Conservation (phyloP, 2,113 vertebrate species). For the Balaeniceps rex region DNA sequence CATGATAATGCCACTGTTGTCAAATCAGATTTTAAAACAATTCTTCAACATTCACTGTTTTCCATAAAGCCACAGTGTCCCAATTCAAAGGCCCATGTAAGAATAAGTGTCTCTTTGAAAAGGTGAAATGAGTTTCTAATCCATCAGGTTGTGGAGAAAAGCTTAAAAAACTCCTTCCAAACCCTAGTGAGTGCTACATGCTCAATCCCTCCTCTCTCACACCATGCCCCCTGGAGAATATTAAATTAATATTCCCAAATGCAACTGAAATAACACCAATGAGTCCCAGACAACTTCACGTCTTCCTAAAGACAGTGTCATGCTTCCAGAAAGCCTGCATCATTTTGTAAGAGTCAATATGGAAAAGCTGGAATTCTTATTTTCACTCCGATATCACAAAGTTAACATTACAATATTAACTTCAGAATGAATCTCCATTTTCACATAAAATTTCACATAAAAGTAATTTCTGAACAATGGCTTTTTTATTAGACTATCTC, state of each 20-base stretch:
- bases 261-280: neutral
- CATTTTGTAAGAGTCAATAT: neutral
- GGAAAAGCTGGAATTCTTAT: neutral
- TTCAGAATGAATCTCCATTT: neutral
- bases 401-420: neutral
- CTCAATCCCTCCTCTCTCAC: neutral
- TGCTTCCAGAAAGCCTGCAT: neutral
- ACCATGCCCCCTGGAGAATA: neutral
- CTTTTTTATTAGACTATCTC: neutral
- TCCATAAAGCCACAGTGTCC: neutral
- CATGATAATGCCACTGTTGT: neutral
- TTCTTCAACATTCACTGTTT: neutral
- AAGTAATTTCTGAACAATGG: neutral
- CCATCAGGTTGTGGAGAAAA: neutral
- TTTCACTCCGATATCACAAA: neutral
- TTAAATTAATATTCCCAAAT: neutral
- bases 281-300: neutral
- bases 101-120: neutral
- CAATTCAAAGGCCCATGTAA: neutral
- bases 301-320: neutral
- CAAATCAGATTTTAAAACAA: neutral
- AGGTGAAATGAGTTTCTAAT: neutral
- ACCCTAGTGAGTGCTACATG: neutral
- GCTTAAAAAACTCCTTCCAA: rapidly evolving
- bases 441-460: neutral